A percentile compares a stretch with the other conserved stretches of the same genome.
Conservation (phyloP, 2,113 vertebrate genomes). For the Sorex araneus region DNA sequence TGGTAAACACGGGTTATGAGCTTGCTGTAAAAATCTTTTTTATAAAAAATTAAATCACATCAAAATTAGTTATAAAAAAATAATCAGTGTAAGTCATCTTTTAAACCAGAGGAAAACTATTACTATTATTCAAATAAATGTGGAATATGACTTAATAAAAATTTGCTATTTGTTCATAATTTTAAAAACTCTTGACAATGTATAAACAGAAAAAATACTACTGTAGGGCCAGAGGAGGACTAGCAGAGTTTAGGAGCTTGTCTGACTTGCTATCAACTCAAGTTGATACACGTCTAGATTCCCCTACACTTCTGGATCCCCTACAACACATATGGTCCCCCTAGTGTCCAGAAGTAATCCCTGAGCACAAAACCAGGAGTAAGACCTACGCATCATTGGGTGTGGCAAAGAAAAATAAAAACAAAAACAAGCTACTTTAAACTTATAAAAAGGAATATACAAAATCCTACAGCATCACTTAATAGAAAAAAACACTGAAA, state of each 20-base stretch:
- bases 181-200: neutral
- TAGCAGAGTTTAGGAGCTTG: no score
- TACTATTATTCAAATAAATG: neutral
- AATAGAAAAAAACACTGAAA: neutral
- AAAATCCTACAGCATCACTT: neutral
- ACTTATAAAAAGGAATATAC: neutral
- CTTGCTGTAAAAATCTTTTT: neutral
- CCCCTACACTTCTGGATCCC: no score
- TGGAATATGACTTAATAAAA: slow-evolving; percentile 31
- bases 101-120: slow-evolving; percentile 25
- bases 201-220: neutral
- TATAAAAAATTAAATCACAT: neutral
- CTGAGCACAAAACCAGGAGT: no score
- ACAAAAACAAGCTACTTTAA: neutral
- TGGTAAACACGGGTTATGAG: neutral
- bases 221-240: neutral
- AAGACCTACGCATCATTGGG: no score
- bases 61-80: slow-evolving; percentile 17
- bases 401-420: no score
- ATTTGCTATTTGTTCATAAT: neutral
- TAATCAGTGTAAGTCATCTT: neutral
- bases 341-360: no score
- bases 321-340: no score
- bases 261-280: no score
- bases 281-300: no score